Evolutionary conservation across 1,140 invertebrate genomes (phyloP).

Genomic region (Coptotermes formosanus): DNA sequence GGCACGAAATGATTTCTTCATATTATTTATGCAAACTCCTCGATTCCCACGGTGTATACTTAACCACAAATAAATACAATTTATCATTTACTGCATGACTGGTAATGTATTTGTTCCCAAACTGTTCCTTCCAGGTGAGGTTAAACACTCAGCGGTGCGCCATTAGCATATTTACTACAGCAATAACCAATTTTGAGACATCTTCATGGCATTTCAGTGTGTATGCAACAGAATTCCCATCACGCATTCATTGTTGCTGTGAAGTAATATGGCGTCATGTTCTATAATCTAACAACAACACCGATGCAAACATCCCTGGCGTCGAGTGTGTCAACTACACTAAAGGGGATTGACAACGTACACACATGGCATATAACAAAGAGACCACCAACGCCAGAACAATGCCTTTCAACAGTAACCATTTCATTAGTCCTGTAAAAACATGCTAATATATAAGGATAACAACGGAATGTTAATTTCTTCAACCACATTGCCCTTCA

Average conservation of each 20-base stretch:
- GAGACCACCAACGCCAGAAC: neutral
- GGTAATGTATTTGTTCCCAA: no score
- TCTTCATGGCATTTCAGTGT: neutral
- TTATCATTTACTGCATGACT: no score
- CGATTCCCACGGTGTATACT: no score
- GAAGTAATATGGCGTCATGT: neutral
- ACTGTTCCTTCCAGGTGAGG: no score
- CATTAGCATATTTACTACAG: neutral
- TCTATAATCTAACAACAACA: conserved; percentile 13
- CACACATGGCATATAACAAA: neutral
- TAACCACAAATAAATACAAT: no score
- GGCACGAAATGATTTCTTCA: no score
- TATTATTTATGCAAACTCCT: no score
- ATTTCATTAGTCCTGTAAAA: neutral
- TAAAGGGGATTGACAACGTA: neutral
- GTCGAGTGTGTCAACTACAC: conserved; percentile 1
- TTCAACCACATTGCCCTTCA: neutral
- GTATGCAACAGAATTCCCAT: neutral
- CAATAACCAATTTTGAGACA: neutral
- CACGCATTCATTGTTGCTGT: neutral
- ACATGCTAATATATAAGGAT: neutral
- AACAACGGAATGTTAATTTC: neutral
- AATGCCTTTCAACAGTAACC: neutral
- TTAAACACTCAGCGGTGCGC: no score
- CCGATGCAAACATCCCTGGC: conserved; percentile 16